Percentiles rank a stretch among this genome's conserved stretches.
Evolutionary conservation across 2,888 invertebrate species (phyloP).

Genomic region (Brassicogethes aeneus): DNA sequence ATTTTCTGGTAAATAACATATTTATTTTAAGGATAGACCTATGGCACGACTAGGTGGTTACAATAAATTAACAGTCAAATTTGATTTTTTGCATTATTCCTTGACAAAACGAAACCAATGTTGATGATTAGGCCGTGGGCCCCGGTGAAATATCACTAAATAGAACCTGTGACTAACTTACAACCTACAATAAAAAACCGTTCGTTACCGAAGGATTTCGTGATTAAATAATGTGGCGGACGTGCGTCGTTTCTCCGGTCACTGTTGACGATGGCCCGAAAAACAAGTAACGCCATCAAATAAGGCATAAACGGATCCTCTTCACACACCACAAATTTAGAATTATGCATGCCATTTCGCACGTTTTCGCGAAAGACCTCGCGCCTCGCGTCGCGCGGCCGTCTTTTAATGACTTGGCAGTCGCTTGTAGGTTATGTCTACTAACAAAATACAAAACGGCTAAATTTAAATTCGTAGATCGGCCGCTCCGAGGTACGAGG

Average conservation of each 20-base stretch:
- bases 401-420: too few species aligned
- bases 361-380: constrained; percentile 2
- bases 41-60: too few species aligned
- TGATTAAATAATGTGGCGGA: constrained; percentile 26
- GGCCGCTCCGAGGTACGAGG: too few species aligned
- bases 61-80: too few species aligned
- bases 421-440: too few species aligned
- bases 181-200: constrained; percentile 39
- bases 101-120: background rate
- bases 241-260: constrained; percentile 18
- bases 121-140: constrained; percentile 20
- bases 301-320: constrained; percentile 38
- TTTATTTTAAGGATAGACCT: too few species aligned
- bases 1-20: too few species aligned
- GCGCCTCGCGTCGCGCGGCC: constrained; percentile 9
- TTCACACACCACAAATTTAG: constrained; percentile 36
- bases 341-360: constrained; percentile 34
- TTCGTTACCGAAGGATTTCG: constrained; percentile 35
- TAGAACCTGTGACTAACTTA: constrained; percentile 35
- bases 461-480: too few species aligned
- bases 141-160: constrained; percentile 31
- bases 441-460: too few species aligned
- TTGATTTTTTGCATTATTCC: constrained; percentile 4
- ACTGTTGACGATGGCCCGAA: background rate
- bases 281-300: constrained; percentile 31